Evolutionary conservation across 2,888 invertebrate species (phyloP).

Genomic region (Nipponacmea schrenckii): DNA sequence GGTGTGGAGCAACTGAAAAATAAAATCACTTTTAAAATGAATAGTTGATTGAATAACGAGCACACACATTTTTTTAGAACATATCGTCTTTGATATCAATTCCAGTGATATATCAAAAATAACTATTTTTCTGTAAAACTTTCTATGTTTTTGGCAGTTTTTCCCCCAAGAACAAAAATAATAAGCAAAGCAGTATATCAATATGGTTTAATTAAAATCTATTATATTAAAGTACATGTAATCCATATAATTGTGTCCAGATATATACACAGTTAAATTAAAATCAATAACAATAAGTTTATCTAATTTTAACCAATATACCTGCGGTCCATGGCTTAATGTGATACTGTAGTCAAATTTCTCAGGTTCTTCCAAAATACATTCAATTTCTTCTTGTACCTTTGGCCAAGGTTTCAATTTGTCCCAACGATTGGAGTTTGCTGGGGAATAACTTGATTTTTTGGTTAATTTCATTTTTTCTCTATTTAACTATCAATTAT

Average conservation of each 20-base stretch:
- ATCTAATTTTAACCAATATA: background rate
- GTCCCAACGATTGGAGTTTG: constrained; percentile 28
- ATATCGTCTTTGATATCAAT: no score
- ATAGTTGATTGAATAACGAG: background rate
- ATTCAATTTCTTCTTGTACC: constrained; percentile 36
- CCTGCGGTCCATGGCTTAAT: constrained; percentile 47
- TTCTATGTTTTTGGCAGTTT: no score
- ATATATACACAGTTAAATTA: background rate
- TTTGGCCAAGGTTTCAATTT: constrained; percentile 40
- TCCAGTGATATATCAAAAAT: no score
- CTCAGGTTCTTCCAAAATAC: constrained; percentile 29
- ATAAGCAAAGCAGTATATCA: no score
- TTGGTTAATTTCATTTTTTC: background rate
- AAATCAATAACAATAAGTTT: background rate
- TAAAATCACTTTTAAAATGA: background rate
- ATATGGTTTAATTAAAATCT: no score
- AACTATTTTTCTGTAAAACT: no score
- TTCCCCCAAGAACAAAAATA: no score
- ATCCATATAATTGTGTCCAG: no score
- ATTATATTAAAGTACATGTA: background rate
- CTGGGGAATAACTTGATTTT: background rate
- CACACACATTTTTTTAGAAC: no score
- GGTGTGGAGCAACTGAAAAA: constrained; percentile 38
- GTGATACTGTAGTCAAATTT: constrained; percentile 39
- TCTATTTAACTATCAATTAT: no score